Conservation (phyloP, 1,140 invertebrate species). For the Microplitis mediator region DNA sequence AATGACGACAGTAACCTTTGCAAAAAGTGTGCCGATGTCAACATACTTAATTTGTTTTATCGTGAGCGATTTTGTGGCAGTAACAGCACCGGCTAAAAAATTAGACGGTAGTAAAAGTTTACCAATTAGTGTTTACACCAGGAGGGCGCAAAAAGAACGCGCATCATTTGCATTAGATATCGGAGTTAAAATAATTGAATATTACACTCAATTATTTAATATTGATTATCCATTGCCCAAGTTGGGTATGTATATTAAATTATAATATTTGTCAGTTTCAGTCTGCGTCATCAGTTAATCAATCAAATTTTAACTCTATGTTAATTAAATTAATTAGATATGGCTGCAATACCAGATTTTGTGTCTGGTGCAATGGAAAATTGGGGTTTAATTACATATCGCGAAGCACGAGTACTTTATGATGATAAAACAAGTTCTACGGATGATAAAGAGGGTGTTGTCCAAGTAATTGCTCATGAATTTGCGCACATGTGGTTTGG, state of each 20-base stretch:
- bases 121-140: constrained; percentile 75
- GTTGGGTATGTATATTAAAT: too few relatives aligned
- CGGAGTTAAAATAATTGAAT: constrained; percentile 81
- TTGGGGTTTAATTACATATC: constrained; percentile 85
- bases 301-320: too few relatives aligned
- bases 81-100: constrained; percentile 64
- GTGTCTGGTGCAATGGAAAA: constrained; percentile 95
- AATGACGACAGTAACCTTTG: constrained; percentile 70
- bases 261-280: too few relatives aligned
- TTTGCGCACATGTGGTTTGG: constrained; percentile 94
- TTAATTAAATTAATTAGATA: constrained; percentile 65
- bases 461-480: constrained; percentile 86
- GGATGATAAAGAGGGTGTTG: constrained; percentile 77
- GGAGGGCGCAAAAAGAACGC: constrained; percentile 75
- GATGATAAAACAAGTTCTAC: constrained; percentile 72
- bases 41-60: constrained; percentile 92
- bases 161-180: constrained; percentile 80
- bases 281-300: too few relatives aligned
- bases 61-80: constrained; percentile 82
- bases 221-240: constrained; percentile 67
- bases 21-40: constrained; percentile 86
- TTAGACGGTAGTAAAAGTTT: constrained; percentile 63
- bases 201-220: constrained; percentile 86
- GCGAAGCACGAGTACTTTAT: constrained; percentile 83
- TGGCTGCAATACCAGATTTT: constrained; percentile 94